Evolutionary conservation across 2,797 vertebrate genomes (phyloP).

Genomic region (Helarctos malayanus): DNA sequence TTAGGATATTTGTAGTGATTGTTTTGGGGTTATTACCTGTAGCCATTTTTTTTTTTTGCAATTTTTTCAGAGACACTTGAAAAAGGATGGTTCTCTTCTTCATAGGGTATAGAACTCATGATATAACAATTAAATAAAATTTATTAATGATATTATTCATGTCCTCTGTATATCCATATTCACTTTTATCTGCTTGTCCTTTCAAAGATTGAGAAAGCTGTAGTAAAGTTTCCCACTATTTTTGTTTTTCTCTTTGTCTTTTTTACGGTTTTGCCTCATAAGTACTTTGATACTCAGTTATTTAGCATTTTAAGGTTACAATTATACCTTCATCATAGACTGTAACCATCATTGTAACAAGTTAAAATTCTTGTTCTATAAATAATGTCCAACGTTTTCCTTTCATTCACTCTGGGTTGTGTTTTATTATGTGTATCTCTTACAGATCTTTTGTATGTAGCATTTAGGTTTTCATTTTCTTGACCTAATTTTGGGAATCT

Average conservation of each 20-base stretch:
- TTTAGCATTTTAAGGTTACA: not conserved
- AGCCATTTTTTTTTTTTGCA: not conserved
- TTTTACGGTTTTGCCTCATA: not conserved
- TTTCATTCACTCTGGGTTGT: not conserved
- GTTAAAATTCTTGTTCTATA: slow-evolving; percentile 1
- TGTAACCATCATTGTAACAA: not conserved
- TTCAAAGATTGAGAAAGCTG: not conserved
- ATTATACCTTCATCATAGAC: not conserved
- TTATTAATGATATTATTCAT: not conserved
- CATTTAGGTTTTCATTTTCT: not conserved
- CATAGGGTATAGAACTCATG: not conserved
- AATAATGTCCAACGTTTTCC: not conserved
- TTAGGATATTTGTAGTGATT: not conserved
- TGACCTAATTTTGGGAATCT: not conserved
- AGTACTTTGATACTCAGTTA: not conserved
- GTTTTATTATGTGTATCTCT: not conserved
- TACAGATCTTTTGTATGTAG: not conserved
- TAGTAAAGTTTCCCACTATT: not conserved
- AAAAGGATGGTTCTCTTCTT: not conserved
- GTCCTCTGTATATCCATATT: not conserved
- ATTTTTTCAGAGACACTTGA: not conserved
- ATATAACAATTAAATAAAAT: not conserved
- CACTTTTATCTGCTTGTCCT: not conserved
- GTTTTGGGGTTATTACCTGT: not conserved
- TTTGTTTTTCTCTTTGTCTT: not conserved